Percentiles rank a stretch among this genome's conserved stretches.
Conservation (phyloP, 1,140 invertebrate species). For the Wiebesia pumilae region DNA sequence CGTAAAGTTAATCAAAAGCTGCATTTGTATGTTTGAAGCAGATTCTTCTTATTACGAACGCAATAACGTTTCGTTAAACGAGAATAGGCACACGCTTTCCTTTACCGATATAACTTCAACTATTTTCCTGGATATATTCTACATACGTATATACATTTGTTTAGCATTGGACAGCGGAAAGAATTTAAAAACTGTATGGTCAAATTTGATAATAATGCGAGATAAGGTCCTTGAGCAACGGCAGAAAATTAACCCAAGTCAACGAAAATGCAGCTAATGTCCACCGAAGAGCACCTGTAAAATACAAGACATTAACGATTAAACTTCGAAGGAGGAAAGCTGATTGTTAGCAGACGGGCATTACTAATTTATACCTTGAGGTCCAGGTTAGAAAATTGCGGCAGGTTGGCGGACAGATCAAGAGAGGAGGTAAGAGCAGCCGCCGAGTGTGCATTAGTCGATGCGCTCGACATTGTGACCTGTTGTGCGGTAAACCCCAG, state of each 20-base stretch:
- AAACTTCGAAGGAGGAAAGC: not conserved
- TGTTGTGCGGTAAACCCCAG: not conserved
- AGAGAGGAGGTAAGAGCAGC: not conserved
- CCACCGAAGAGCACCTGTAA: not conserved
- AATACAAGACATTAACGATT: not conserved
- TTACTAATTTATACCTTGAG: slow-evolving; percentile 8
- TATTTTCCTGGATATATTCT: too few species aligned
- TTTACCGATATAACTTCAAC: too few species aligned
- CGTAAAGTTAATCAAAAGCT: too few species aligned
- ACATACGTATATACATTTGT: too few species aligned
- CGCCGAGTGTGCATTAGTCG: not conserved
- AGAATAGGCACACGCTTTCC: too few species aligned
- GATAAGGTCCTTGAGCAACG: too few species aligned
- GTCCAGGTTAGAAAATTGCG: not conserved
- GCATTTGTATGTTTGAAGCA: too few species aligned
- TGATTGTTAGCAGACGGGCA: not conserved
- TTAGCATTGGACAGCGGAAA: too few species aligned
- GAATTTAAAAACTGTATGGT: too few species aligned
- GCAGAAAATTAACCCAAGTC: not conserved
- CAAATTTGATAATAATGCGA: too few species aligned
- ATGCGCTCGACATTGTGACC: not conserved
- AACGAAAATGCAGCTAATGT: not conserved
- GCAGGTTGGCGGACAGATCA: not conserved
- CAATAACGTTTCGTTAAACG: too few species aligned
- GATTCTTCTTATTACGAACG: too few species aligned